Evolutionary conservation across 2,113 vertebrate genomes (phyloP).

Genomic region (Hipposideros armiger): DNA sequence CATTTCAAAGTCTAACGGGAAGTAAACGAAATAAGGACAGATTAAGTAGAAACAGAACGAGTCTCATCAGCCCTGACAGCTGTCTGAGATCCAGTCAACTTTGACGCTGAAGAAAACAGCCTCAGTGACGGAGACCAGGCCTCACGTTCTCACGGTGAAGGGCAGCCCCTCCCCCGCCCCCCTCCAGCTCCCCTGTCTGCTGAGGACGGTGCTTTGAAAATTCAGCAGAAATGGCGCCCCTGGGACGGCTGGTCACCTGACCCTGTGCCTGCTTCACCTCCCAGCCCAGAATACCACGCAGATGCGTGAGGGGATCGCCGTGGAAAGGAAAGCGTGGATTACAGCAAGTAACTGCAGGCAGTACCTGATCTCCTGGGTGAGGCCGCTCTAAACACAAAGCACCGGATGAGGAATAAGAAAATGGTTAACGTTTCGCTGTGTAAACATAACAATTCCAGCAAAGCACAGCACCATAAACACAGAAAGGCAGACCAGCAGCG

Average conservation of each 20-base stretch:
- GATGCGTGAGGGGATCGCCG: neutral
- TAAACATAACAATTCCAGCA: accelerated
- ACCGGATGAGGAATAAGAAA: neutral
- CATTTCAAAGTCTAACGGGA: neutral
- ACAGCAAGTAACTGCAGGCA: accelerated
- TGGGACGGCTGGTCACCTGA: neutral
- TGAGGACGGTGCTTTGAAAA: accelerated
- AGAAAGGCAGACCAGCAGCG: accelerated
- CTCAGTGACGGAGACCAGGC: accelerated
- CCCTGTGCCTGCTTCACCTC: neutral
- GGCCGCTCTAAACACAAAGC: neutral
- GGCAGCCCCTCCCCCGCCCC: accelerated
- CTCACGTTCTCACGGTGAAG: accelerated
- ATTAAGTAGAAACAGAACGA: accelerated
- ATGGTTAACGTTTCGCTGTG: accelerated
- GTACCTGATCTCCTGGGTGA: neutral
- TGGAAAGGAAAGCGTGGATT: accelerated
- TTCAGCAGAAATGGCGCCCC: accelerated
- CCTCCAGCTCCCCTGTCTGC: neutral
- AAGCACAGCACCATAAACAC: too few relatives aligned
- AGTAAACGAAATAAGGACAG: neutral
- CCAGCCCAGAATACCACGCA: accelerated
- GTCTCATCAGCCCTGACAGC: accelerated
- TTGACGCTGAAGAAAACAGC: accelerated
- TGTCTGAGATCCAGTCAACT: accelerated